Evolutionary conservation across 2,888 invertebrate species (phyloP), one percentile per base, ranked within the genome.

Genomic region (Acanthosoma haemorrhoidale): DNA sequence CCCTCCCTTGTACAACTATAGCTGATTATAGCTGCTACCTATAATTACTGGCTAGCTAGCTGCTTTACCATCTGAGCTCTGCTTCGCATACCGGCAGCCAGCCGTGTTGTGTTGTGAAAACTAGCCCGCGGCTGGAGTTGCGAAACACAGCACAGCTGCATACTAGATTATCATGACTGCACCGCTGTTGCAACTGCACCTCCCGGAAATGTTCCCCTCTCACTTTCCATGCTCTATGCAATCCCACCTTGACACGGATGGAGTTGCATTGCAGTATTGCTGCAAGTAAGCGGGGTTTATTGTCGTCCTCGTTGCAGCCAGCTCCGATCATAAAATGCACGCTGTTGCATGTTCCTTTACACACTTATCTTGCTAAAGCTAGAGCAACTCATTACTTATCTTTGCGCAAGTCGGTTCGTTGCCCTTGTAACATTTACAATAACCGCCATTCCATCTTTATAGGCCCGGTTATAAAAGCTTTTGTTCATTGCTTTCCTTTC

Each of bases 171-270:
- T n/a, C n/a, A n/a, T n/a, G n/a, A n/a, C n/a, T 11, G 51, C 13
- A n/a, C n/a, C 51, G 21, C 29, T 25, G 51, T 51, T 51, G 51
- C 51, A 51, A 51, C 51, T 25, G 21, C 11, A n/a, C 51, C 51
- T 51, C 51, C 51, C 51, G 25, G 51, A 25, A 51, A 51, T 51
- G 25, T 51, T 51, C 51, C 25, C 51, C 51, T 13, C 51, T 51
- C 51, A 51, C 51, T 51, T 51, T 51, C 51, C 29, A 51, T 25
- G 51, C 25, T 51, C 51, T 51, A 51, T 51, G 51, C 51, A 51
- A 51, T 51, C 29, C 25, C 6, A 51, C 51, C 51, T 51, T 51
- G 51, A 51, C 51, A 51, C 51, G 11, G n/a, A 18, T 51, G 51
- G 25, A 51, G n/a, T 25, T 51, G 51, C 51, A 51, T 51, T 51